Base-by-base conservation (phyloP, 2,888 invertebrate genomes). In the Chorisops tibialis region DNA sequence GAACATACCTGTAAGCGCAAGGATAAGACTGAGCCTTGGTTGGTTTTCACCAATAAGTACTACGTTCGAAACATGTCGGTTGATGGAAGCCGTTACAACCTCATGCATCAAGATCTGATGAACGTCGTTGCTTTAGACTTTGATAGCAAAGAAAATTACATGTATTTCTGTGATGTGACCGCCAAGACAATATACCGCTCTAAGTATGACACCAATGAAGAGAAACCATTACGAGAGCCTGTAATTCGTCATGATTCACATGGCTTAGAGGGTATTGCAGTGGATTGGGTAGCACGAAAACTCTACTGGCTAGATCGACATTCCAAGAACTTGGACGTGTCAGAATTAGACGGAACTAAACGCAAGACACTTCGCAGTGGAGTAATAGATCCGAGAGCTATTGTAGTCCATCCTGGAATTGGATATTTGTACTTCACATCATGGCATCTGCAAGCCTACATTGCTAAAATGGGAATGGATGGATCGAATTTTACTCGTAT, bases 91-190 rank as follows among this genome's bases (percentile, higher is more conserved):
- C 80, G 85, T 9, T 96, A 96, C 74, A 90, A 87, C 71, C 81
- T 96, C 14, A 87, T 96, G 71, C 93, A 95, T 71, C 95, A 96
- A 76, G 97, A 97, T 73, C 84, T 98, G 19, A 90, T 95, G 81
- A 98, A 97, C 74, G 96, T 96, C 0, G 97, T 98, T 0, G 96
- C 97, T 0, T 82, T 99, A 47, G 98, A 99, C 74, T 96, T 93
- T 72, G 96, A 98, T 74, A 85, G 88, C 66, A 79, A 83, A 51
- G 89, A 91, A 16, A 84, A 91, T 66, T 89, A 88, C 75, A 83
- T 98, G 77, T 99, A 97, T 76, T 95, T 96, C 82, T 93, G 95
- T 63, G 98, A 99, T 75, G 96, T 97, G 0, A 93, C 93, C 0
- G 94, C 93, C 1, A 96, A 96, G 77, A 94, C 93, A 0, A 96